Evolutionary conservation across 2,888 invertebrate species (phyloP).

Genomic region (Galerucella nymphaeae): DNA sequence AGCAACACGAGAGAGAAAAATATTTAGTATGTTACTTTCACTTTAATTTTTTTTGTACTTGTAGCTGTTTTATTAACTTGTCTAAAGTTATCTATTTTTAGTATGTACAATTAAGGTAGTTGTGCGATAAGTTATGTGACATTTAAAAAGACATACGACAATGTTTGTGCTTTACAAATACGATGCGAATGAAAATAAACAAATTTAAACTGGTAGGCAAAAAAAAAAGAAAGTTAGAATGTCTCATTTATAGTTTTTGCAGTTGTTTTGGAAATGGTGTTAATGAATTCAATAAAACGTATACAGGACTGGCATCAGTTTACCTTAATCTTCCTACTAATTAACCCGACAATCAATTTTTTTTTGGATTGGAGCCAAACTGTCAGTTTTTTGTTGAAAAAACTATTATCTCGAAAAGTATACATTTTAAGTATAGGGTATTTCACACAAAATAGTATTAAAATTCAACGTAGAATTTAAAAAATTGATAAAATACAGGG

Average conservation of each 20-base stretch:
- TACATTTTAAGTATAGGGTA: too few species aligned
- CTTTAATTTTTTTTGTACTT: not conserved
- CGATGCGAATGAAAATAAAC: conserved; percentile 37
- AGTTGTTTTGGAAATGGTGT: conserved; percentile 3
- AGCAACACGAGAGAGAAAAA: not conserved
- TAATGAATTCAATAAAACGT: not conserved
- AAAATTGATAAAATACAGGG: too few species aligned
- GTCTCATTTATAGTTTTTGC: not conserved
- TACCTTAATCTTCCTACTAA: too few species aligned
- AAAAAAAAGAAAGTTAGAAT: conserved; percentile 33
- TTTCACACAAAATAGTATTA: too few species aligned
- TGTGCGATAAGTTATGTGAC: conserved; percentile 22
- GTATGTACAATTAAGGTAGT: conserved; percentile 9
- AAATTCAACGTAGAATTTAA: too few species aligned
- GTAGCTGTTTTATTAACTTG: not conserved
- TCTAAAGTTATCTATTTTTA: not conserved
- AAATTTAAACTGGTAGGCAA: conserved; percentile 14
- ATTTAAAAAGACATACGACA: conserved; percentile 20
- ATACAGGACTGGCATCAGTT: not conserved
- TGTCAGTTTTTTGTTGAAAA: too few species aligned
- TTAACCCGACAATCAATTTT: too few species aligned
- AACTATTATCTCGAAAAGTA: too few species aligned
- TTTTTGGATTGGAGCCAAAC: too few species aligned
- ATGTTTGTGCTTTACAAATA: conserved; percentile 34
- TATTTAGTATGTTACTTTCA: not conserved